Evolutionary conservation across 2,888 invertebrate species (phyloP).

Genomic region (Mesochorus sp.): DNA sequence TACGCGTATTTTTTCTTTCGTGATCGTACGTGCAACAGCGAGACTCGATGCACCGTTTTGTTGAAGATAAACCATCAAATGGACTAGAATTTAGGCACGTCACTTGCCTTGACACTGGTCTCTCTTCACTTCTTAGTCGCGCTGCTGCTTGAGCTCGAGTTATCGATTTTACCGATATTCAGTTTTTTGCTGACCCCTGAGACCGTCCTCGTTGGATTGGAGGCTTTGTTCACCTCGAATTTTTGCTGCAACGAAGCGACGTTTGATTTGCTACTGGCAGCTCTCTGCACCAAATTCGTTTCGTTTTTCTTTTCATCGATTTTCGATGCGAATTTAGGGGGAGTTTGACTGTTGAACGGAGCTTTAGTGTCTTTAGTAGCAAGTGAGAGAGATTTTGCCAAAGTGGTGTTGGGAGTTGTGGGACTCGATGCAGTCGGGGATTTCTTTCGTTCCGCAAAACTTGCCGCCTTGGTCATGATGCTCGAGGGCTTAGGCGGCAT

Average conservation of each 20-base stretch:
- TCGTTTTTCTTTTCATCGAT: conserved; percentile 41
- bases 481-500: conserved; percentile 83
- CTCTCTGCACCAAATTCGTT: conserved; percentile 70
- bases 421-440: conserved; percentile 62
- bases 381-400: conserved; percentile 63
- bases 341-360: conserved; percentile 21
- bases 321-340: conserved; percentile 40
- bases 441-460: conserved; percentile 78
- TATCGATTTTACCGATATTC: conserved; percentile 65
- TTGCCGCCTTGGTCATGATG: conserved; percentile 82
- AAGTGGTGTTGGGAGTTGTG: conserved; percentile 63
- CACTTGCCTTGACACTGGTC: neutral
- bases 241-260: conserved; percentile 91
- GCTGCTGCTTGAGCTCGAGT: conserved; percentile 34
- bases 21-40: neutral
- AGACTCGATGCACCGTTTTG: conserved; percentile 22
- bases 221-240: conserved; percentile 85
- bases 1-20: neutral
- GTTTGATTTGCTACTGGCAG: conserved; percentile 85
- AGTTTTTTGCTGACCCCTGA: conserved; percentile 66
- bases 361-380: conserved; percentile 49
- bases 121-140: conserved; percentile 65
- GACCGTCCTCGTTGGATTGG: conserved; percentile 65
- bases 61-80: conserved; percentile 25
- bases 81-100: conserved; percentile 60